Percentiles rank a stretch among this genome's conserved stretches.
Evolutionary conservation across 1,140 invertebrate species (phyloP).

Genomic region (Rhagoletis pomonella): DNA sequence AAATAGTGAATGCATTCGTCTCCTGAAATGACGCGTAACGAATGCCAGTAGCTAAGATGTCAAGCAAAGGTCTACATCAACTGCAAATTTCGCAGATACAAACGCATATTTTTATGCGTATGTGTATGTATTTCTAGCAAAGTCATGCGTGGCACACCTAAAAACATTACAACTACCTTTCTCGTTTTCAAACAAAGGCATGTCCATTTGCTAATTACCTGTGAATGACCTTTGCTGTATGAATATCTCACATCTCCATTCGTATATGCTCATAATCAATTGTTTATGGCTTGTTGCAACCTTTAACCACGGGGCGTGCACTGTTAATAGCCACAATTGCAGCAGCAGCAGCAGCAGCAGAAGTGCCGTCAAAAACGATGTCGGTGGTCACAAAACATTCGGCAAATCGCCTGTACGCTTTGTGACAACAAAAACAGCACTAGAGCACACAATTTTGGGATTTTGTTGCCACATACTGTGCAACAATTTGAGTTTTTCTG

Average conservation of each 20-base stretch:
- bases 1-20: no score
- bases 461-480: background rate
- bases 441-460: background rate
- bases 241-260: no score
- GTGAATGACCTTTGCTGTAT: background rate
- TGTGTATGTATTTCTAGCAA: background rate
- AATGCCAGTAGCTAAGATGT: background rate
- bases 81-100: no score
- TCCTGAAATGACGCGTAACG: background rate
- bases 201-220: slow-evolving; percentile 14
- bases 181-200: background rate
- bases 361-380: background rate
- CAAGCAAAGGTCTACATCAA: background rate
- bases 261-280: background rate
- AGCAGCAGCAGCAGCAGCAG: background rate
- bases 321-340: background rate
- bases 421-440: background rate
- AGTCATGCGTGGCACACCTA: background rate
- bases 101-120: background rate
- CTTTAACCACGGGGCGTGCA: background rate
- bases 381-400: background rate
- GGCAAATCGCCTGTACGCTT: background rate
- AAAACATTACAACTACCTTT: background rate
- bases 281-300: background rate
- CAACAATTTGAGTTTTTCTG: background rate